Evolutionary conservation across 2,797 vertebrate genomes (phyloP).

Genomic region (Cephalopachus bancanus): DNA sequence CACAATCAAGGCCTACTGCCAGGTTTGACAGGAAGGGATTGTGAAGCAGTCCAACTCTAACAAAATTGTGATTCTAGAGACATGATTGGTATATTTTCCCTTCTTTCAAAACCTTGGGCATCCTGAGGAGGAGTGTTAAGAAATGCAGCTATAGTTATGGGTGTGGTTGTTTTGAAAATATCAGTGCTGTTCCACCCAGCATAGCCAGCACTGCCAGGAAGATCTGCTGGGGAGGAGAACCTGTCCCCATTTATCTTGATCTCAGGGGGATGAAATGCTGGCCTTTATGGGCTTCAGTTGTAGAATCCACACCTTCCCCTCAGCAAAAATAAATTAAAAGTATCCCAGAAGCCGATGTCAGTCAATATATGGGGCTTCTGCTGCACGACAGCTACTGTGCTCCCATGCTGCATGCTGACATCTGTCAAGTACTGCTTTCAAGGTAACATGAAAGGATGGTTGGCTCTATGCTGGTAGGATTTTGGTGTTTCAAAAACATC

Average conservation of each 20-base stretch:
- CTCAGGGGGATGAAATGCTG: not conserved
- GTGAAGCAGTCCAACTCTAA: not conserved
- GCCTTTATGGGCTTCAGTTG: not conserved
- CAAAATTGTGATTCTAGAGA: not conserved
- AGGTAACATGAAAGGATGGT: not conserved
- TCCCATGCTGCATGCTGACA: not conserved
- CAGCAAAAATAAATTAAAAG: conserved; percentile 27
- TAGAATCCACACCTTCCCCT: not conserved
- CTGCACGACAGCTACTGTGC: not conserved
- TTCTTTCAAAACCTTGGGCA: conserved; percentile 40
- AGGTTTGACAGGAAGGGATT: conserved; percentile 64
- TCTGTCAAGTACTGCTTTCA: conserved; percentile 34
- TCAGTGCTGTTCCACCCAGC: conserved; percentile 33
- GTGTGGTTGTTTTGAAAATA: conserved; percentile 77
- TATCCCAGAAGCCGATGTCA: not conserved
- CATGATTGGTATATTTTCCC: not conserved
- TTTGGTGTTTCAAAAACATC: conserved; percentile 49
- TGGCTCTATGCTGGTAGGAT: not conserved
- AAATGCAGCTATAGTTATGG: conserved; percentile 34
- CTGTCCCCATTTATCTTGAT: not conserved
- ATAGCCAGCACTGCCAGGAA: conserved; percentile 30
- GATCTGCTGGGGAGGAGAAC: conserved; percentile 33
- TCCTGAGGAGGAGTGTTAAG: conserved; percentile 57
- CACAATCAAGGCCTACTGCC: conserved; percentile 53
- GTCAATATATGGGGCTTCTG: not conserved